These are phyloP conservation scores for Polyodon spathula DNA, from an alignment of 2,113 vertebrate genomes.

Conservation along the genomic window DNA sequence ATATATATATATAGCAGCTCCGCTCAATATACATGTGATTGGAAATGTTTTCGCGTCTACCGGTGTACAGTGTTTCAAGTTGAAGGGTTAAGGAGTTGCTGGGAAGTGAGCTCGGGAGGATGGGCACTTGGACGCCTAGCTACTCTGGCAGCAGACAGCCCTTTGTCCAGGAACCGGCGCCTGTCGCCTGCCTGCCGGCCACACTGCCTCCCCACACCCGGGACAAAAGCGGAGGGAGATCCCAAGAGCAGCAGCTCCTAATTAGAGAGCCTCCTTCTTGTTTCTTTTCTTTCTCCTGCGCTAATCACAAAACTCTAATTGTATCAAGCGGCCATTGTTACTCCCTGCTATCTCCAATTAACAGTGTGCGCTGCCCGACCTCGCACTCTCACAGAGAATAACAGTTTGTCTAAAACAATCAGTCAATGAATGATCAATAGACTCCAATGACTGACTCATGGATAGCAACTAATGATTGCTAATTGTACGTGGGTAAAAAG, in stretches of 20 bases:
- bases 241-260: conserved; percentile 45
- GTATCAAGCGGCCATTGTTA: conserved; percentile 57
- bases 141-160: conserved; percentile 62
- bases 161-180: conserved; percentile 62
- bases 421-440: conserved; percentile 60
- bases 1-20: no score
- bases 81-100: conserved; percentile 45
- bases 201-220: conserved; percentile 50
- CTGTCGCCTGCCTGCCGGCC: conserved; percentile 67
- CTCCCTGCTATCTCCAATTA: conserved; percentile 65
- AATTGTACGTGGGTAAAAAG: conserved; percentile 48
- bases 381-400: conserved; percentile 46
- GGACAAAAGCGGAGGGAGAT: conserved; percentile 33
- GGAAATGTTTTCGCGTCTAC: conserved; percentile 7
- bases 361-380: conserved; percentile 47
- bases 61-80: not conserved
- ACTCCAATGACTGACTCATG: conserved; percentile 41
- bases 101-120: conserved; percentile 27
- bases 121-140: conserved; percentile 44
- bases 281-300: conserved; percentile 48
- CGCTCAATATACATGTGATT: no score
- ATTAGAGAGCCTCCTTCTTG: conserved; percentile 48
- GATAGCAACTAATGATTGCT: conserved; percentile 42
- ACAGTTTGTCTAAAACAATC: conserved; percentile 59
- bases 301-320: conserved; percentile 57